Conservation (phyloP, 2,888 invertebrate species). For the Hirtodrosophila confusa region DNA sequence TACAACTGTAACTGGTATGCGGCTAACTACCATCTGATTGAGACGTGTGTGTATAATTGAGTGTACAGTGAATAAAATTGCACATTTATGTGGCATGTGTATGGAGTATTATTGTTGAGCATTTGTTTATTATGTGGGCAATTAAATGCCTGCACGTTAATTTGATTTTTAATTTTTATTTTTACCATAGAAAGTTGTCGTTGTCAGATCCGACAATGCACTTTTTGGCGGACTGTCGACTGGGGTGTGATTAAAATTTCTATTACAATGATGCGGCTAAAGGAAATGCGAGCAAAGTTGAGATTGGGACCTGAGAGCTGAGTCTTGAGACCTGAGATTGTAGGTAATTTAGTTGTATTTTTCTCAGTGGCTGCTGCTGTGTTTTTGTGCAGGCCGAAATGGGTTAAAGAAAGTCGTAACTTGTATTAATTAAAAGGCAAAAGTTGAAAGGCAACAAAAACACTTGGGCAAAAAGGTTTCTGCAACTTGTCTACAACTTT, state of each 20-base stretch:
- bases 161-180: constrained; percentile 13
- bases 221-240: constrained; percentile 42
- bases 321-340: constrained; percentile 17
- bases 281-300: constrained; percentile 59
- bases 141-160: constrained; percentile 53
- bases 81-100: constrained; percentile 15
- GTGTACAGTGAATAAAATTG: constrained; percentile 37
- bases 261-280: constrained; percentile 60
- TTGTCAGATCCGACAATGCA: constrained; percentile 52
- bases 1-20: constrained; percentile 15
- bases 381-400: constrained; percentile 33
- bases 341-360: constrained; percentile 39
- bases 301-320: constrained; percentile 16
- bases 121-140: constrained; percentile 56
- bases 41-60: constrained; percentile 20
- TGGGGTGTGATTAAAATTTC: constrained; percentile 60
- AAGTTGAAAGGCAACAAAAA: constrained; percentile 43
- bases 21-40: constrained; percentile 20
- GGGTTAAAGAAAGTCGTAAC: constrained; percentile 75
- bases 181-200: constrained; percentile 59
- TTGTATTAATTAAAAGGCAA: constrained; percentile 72
- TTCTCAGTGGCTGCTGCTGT: constrained; percentile 13
- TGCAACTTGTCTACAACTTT: constrained; percentile 30
- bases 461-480: constrained; percentile 18
- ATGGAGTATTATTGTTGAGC: constrained; percentile 14